Base-by-base conservation (phyloP, 1,140 invertebrate species). In the Potamilus streckersoni region DNA sequence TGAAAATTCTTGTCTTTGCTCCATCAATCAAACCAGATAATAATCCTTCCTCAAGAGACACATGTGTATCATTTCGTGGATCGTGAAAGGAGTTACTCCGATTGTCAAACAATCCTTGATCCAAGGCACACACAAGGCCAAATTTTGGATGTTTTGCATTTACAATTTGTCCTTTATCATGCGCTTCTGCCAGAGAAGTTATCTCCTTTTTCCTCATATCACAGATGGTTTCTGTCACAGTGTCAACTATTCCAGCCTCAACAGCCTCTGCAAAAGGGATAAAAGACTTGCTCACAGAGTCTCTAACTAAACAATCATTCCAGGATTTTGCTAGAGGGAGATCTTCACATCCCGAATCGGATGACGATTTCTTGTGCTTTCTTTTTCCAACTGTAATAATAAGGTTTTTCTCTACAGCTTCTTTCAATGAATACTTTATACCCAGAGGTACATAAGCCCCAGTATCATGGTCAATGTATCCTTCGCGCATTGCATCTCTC, bases 21-120 rank as follows among this genome's bases (percentile, higher is more conserved):
- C 94, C 92, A 89, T 97, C 95, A 80, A 97, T 94, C n/a, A 97
- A 93, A 38, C 95, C 94, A 76, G 92, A 92, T 60, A 95, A 92
- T 4, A 94, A 93, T 89, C 91, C 67, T 60, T 87, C 84, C 27
- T 76, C 74, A 23, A 87, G 74, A 15, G 82, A 76, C 63, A 82
- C 72, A 27, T 75, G 63, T 20, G 79, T 72, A 65, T 81, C 76
- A 31, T 67, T 82, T 38, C 80, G 68, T 58, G 85, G 85, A 68
- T 86, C 79, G 67, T 80, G 76, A 63, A 87, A 77, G 31, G 78
- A 78, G 62, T 84, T 80, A 23, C 79, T 79, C 12, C 72, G 49
- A 60, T 79, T 69, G 62, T 86, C 79, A 80, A 83, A 87, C 17
- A 87, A 67, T 57, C 95, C 95, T 73, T 93, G 92, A 85, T 96